Evolutionary conservation across 2,888 invertebrate genomes (phyloP), one percentile per base, ranked within the genome.

Genomic region (Coleophora deauratella): DNA sequence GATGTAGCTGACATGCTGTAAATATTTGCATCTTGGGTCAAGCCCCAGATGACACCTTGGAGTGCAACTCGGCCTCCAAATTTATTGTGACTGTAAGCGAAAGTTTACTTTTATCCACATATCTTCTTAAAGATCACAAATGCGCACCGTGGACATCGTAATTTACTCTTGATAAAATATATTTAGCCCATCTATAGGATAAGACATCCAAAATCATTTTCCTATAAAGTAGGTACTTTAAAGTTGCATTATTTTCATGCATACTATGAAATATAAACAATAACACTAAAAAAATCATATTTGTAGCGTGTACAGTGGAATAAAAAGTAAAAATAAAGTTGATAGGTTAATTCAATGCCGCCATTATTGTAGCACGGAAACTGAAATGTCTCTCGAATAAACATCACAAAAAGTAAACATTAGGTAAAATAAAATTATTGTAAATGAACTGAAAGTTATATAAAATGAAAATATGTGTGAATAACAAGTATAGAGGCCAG

Each of bases 301-400:
- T 50, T 55, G 55, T 46, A 47, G 45, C n/a, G 31, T 31, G 21
- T 61, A 54, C 41, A 50, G 42, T 46, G 48, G 51, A 59, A 58
- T 66, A 72, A 66, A 68, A 52, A 54, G 57, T 55, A 57, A 68
- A 73, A 72, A 71, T 72, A 68, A 21, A 57, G 60, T 64, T 71
- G 70, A 80, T 84, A 85, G 84, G 85, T 84, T 85, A 84, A 79
- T 78, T 64, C 67, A 76, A 81, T 85, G 85, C 84, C 85, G 84
- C 85, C 85, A 85, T 85, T 84, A 85, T 76, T 80, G 82, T 80
- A 66, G 74, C 74, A 82, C 76, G 76, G 77, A 84, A 75, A 79
- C 68, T 73, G 79, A 76, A 79, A 80, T 77, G 82, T 81, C 78
- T 79, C 62, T 44, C 50, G 61, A 66, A 66, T 72, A 82, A 79